Evolutionary conservation across 92 coral and sea anemone species (phyloP).

Genomic region (Porites lobata): DNA sequence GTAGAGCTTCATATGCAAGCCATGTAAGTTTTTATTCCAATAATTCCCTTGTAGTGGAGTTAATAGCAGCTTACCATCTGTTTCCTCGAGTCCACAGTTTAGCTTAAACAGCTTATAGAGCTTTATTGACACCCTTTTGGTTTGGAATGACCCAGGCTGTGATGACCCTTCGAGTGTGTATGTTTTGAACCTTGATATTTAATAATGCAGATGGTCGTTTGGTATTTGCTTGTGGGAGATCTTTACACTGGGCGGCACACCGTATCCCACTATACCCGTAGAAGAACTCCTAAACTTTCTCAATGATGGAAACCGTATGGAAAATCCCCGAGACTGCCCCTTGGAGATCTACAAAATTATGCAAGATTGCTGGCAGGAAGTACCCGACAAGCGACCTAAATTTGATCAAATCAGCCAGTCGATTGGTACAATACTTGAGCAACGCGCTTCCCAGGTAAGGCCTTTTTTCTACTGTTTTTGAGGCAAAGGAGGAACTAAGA

Average conservation of each 20-base stretch:
- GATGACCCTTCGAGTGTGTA: not conserved
- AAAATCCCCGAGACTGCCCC: slow-evolving; percentile 87
- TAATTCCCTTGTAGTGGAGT: no score
- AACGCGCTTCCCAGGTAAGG: slow-evolving; percentile 78
- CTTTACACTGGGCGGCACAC: slow-evolving; percentile 92
- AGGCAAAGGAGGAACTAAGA: no score
- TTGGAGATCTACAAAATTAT: slow-evolving; percentile 86
- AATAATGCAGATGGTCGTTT: slow-evolving; percentile 85
- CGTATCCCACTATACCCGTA: slow-evolving; percentile 84
- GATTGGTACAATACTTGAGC: slow-evolving; percentile 81
- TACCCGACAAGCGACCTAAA: slow-evolving; percentile 75
- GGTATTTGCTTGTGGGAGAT: slow-evolving; percentile 94
- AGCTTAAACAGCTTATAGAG: no score
- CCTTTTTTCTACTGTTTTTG: no score
- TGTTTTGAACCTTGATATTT: not conserved
- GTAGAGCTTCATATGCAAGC: no score
- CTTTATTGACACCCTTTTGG: no score
- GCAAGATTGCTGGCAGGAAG: slow-evolving; percentile 90
- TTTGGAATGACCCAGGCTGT: no score
- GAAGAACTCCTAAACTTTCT: slow-evolving; percentile 81
- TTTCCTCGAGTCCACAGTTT: no score
- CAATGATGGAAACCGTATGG: slow-evolving; percentile 88
- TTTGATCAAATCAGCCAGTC: slow-evolving; percentile 72
- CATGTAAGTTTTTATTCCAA: no score
- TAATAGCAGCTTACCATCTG: no score